Percentiles rank a stretch among this genome's conserved stretches.
These are phyloP conservation scores for Mesoligia furuncula DNA, from an alignment of 2,888 invertebrate species.

Conservation along the genomic window DNA sequence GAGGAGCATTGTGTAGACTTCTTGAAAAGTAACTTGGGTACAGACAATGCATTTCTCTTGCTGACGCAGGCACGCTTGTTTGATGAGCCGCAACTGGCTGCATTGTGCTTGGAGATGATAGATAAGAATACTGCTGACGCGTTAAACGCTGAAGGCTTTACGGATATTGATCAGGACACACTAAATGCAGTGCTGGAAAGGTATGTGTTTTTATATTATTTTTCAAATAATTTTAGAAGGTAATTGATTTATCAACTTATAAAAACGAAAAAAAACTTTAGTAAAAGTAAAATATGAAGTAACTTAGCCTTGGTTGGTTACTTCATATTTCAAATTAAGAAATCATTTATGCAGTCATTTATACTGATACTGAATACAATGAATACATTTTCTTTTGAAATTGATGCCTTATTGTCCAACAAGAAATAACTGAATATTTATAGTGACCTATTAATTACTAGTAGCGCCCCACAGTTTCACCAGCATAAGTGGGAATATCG, in stretches of 20 bases:
- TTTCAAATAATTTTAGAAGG: too few species aligned
- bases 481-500: too few species aligned
- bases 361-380: not conserved
- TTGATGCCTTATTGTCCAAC: not conserved
- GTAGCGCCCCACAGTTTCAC: too few species aligned
- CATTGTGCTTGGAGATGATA: slow-evolving; percentile 94
- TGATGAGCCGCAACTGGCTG: slow-evolving; percentile 95
- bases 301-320: not conserved
- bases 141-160: slow-evolving; percentile 94
- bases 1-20: slow-evolving; percentile 96
- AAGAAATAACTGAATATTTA: not conserved
- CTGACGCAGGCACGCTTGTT: slow-evolving; percentile 95
- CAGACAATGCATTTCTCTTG: slow-evolving; percentile 95
- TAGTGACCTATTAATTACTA: not conserved
- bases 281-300: not conserved
- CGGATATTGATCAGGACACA: slow-evolving; percentile 95
- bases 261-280: not conserved
- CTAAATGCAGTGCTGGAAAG: slow-evolving; percentile 93
- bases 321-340: not conserved
- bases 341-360: slow-evolving; percentile 15
- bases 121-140: slow-evolving; percentile 96
- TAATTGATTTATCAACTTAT: not conserved
- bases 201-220: slow-evolving; percentile 69
- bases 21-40: slow-evolving; percentile 93
- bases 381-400: not conserved